Conservation (phyloP, 2,888 invertebrate species). For the Lapara coniferarum region DNA sequence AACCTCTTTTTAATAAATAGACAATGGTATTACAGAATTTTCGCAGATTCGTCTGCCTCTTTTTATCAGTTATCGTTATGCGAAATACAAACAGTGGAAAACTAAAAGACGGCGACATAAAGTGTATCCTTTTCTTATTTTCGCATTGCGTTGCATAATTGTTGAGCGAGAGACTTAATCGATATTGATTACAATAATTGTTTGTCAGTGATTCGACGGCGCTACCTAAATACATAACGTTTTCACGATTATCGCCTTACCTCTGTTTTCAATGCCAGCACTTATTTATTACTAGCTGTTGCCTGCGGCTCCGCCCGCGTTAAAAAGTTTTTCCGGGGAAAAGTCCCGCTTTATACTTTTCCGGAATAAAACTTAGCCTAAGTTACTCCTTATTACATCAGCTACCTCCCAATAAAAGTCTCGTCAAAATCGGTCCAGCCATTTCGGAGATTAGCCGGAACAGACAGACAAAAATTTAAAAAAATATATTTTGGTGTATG, state of each 20-base stretch:
- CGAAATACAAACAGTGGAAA: neutral
- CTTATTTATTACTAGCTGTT: no score
- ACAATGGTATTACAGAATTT: neutral
- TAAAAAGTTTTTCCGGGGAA: no score
- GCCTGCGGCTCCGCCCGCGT: no score
- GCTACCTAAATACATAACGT: neutral
- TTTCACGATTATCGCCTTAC: neutral
- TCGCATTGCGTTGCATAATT: neutral
- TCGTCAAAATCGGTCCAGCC: no score
- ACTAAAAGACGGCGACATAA: neutral
- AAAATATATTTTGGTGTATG: no score
- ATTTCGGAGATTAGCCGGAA: no score
- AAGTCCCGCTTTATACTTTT: no score
- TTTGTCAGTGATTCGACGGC: neutral
- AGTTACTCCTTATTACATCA: no score
- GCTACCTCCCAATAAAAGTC: no score
- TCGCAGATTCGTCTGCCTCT: neutral
- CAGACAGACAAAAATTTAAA: no score
- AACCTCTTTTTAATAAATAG: neutral
- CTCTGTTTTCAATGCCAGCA: constrained; percentile 3
- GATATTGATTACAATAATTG: neutral
- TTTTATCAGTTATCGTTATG: neutral
- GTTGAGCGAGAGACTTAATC: neutral
- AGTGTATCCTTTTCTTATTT: neutral
- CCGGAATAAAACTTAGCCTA: no score